phyloP scores from a whole-genome alignment of 2,113 vertebrate species.

The Morone chrysops region DNA sequence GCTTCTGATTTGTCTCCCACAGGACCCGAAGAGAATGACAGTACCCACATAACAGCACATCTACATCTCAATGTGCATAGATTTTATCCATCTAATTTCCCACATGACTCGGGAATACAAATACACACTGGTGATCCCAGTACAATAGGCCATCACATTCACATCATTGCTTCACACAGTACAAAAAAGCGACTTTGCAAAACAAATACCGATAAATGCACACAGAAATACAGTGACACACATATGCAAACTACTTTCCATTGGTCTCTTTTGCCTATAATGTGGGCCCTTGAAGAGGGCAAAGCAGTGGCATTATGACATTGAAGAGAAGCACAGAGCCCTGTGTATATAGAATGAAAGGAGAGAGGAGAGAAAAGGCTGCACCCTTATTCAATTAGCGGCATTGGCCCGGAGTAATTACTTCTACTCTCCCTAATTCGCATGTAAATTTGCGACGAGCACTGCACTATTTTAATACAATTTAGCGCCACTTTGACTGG shows the following conservation, averaged over 20 bases:
- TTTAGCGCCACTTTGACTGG: constrained; percentile 82
- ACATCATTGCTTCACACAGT: constrained; percentile 17
- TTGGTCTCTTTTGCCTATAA: constrained; percentile 40
- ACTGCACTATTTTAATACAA: constrained; percentile 85
- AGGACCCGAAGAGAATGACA: constrained; percentile 41
- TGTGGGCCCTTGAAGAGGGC: constrained; percentile 71
- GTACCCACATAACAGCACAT: constrained; percentile 60
- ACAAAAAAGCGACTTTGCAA: constrained; percentile 34
- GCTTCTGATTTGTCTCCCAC: constrained; percentile 67
- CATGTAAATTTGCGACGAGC: constrained; percentile 84
- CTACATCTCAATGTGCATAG: constrained; percentile 66
- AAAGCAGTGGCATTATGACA: constrained; percentile 75
- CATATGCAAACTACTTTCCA: constrained; percentile 21
- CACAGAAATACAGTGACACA: constrained; percentile 32
- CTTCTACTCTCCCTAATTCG: constrained; percentile 83
- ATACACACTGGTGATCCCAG: constrained; percentile 43
- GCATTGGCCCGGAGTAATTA: constrained; percentile 81
- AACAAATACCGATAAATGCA: constrained; percentile 42
- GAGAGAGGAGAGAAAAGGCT: constrained; percentile 75
- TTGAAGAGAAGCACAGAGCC: constrained; percentile 71
- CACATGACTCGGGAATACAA: constrained; percentile 59
- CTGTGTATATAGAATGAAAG: constrained; percentile 67
- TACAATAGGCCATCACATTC: constrained; percentile 41
- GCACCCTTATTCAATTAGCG: constrained; percentile 83
- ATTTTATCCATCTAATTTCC: constrained; percentile 72